These are phyloP conservation scores for Neodiprion lecontei DNA, from an alignment of 1,140 invertebrate species.

Conservation along the genomic window DNA sequence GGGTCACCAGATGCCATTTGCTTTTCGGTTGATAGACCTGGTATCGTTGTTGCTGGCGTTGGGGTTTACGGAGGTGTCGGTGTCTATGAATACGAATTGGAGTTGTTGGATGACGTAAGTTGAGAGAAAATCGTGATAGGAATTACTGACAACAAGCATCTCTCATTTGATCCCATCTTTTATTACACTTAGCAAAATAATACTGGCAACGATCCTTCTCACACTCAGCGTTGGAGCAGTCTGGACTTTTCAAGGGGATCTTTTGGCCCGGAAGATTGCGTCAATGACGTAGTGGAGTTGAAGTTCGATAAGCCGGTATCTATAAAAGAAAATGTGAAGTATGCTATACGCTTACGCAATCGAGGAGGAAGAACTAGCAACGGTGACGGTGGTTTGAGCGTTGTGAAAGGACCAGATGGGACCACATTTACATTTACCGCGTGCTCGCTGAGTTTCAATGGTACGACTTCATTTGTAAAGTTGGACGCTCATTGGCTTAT, in stretches of 20 bases:
- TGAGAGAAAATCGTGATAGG: not conserved
- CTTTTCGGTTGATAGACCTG: conserved; percentile 89
- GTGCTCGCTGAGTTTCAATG: conserved; percentile 93
- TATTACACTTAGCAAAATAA: conserved; percentile 53
- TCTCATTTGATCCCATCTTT: conserved; percentile 43
- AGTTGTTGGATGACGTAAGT: conserved; percentile 82
- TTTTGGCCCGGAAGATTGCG: conserved; percentile 79
- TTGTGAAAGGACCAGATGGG: conserved; percentile 90
- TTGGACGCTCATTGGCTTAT: not conserved
- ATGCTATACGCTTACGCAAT: conserved; percentile 88
- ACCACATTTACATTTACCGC: conserved; percentile 91
- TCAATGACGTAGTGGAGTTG: conserved; percentile 82
- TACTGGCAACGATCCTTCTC: conserved; percentile 63
- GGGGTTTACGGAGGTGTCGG: conserved; percentile 89
- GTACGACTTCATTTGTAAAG: conserved; percentile 56
- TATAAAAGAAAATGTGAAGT: conserved; percentile 89
- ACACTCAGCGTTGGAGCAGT: conserved; percentile 75
- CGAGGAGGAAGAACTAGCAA: conserved; percentile 92
- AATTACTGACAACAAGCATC: conserved; percentile 32
- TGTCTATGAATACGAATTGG: conserved; percentile 89
- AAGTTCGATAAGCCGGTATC: conserved; percentile 90
- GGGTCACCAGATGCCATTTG: conserved; percentile 96
- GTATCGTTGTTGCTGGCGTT: conserved; percentile 88
- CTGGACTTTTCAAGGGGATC: conserved; percentile 76
- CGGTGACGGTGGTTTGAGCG: conserved; percentile 87